Percentiles rank a stretch among this genome's conserved stretches.
Evolutionary conservation across 2,888 invertebrate genomes (phyloP).

Genomic region (Molanna angustata): DNA sequence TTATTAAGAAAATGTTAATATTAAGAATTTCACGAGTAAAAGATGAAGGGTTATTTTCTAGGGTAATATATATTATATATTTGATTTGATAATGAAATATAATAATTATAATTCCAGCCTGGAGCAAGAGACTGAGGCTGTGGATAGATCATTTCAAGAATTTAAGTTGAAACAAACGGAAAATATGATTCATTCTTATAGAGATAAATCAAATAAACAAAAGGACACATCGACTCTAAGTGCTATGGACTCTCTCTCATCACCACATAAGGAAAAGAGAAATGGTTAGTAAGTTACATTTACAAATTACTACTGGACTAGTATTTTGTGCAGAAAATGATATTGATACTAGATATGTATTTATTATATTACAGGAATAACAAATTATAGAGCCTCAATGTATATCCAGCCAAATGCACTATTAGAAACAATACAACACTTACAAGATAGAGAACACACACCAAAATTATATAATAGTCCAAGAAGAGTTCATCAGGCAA

Average conservation of each 20-base stretch:
- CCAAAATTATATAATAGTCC: conserved; percentile 16
- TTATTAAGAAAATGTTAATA: too few relatives aligned
- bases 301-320: too few relatives aligned
- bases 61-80: too few relatives aligned
- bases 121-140: conserved; percentile 59
- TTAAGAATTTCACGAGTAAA: too few relatives aligned
- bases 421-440: not conserved
- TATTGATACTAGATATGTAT: too few relatives aligned
- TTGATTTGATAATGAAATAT: too few relatives aligned
- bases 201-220: not conserved
- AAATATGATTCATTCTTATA: conserved; percentile 10
- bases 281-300: too few relatives aligned
- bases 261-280: not conserved
- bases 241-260: too few relatives aligned
- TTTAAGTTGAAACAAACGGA: conserved; percentile 41
- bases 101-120: conserved; percentile 37
- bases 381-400: conserved; percentile 11
- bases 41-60: too few relatives aligned
- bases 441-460: conserved; percentile 1
- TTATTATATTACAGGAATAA: conserved; percentile 13
- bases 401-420: not conserved
- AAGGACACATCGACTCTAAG: not conserved
- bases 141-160: conserved; percentile 53
- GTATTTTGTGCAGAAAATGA: too few relatives aligned
- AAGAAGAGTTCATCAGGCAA: conserved; percentile 20